Evolutionary conservation across 1,140 invertebrate genomes (phyloP).

Genomic region (Bombus affinis): DNA sequence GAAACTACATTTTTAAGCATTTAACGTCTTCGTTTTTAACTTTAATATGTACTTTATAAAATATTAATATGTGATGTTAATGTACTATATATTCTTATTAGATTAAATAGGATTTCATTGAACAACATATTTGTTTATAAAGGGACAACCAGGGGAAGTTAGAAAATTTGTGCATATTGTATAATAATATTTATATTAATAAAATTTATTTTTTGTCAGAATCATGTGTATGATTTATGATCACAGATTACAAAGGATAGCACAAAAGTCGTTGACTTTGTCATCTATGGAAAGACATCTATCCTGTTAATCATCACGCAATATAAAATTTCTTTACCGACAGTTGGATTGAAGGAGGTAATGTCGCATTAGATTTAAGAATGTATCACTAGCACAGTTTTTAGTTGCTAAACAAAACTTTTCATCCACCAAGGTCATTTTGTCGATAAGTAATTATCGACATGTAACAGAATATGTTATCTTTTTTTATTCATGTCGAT

Average conservation of each 20-base stretch:
- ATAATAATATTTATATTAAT: neutral
- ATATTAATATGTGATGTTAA: neutral
- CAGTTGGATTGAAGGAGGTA: too few species aligned
- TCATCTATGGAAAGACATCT: too few species aligned
- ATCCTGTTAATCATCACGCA: too few species aligned
- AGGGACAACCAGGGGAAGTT: neutral
- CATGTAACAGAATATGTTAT: too few species aligned
- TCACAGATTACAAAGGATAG: neutral
- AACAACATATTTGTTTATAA: neutral
- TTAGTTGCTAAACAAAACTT: too few species aligned
- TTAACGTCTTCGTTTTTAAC: neutral
- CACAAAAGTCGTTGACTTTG: neutral
- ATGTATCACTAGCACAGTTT: too few species aligned
- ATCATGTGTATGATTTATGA: neutral
- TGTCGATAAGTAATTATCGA: too few species aligned
- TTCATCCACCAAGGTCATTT: too few species aligned
- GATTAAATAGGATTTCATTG: neutral
- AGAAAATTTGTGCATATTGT: neutral
- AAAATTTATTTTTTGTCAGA: neutral
- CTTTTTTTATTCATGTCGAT: neutral
- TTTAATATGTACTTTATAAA: neutral
- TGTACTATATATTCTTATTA: neutral
- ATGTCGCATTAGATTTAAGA: too few species aligned
- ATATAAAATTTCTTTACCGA: too few species aligned
- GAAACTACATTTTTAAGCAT: neutral